A percentile compares a stretch with the other conserved stretches of the same genome.
Evolutionary conservation across 2,888 invertebrate species (phyloP).

Genomic region (Malachius bipustulatus): DNA sequence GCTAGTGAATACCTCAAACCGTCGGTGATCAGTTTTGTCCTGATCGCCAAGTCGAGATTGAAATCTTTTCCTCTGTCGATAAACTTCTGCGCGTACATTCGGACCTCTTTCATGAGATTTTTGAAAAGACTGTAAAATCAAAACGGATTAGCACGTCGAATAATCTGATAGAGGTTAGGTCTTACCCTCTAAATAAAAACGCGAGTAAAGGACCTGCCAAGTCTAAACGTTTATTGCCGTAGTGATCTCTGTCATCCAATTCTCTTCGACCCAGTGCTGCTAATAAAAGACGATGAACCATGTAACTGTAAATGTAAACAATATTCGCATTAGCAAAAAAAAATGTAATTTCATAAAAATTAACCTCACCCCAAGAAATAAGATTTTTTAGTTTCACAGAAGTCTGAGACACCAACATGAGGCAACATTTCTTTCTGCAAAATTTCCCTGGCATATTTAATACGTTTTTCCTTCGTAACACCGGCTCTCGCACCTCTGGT

Average conservation of each 20-base stretch:
- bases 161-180: constrained; percentile 2
- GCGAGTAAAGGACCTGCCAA: constrained; percentile 94
- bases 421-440: constrained; percentile 99
- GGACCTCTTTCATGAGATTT: constrained; percentile 91
- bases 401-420: constrained; percentile 98
- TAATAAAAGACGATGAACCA: constrained; percentile 93
- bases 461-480: constrained; percentile 96
- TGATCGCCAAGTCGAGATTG: constrained; percentile 90
- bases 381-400: constrained; percentile 99
- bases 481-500: constrained; percentile 94
- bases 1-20: constrained; percentile 96
- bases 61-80: constrained; percentile 99
- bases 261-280: constrained; percentile 94
- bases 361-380: constrained; percentile 71
- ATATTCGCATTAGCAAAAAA: too few species aligned
- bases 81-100: constrained; percentile 98
- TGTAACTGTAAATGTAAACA: constrained; percentile 50
- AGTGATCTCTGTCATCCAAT: constrained; percentile 99
- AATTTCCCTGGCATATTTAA: constrained; percentile 98
- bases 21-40: constrained; percentile 96
- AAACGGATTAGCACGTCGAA: too few species aligned
- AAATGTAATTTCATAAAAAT: constrained; percentile 8
- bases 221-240: constrained; percentile 97
- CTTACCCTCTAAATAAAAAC: constrained; percentile 83
- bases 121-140: constrained; percentile 58